A percentile compares a stretch with the other conserved stretches of the same genome.
phyloP scores from a whole-genome alignment of 2,113 vertebrate genomes.

The Corapipo altera region DNA sequence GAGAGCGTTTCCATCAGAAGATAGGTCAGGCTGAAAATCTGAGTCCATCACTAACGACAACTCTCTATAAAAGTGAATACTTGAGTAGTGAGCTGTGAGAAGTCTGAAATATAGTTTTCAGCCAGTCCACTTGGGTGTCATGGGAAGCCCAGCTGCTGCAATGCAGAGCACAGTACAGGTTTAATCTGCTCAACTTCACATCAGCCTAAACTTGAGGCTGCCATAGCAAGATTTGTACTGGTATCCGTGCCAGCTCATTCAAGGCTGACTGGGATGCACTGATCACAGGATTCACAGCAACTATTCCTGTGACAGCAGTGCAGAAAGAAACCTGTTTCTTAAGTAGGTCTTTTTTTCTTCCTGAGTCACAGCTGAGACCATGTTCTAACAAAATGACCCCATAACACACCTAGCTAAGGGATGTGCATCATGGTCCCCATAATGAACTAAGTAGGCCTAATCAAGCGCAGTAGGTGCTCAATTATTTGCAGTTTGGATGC shows the following conservation, averaged over 20 bases:
- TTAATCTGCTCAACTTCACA: background rate
- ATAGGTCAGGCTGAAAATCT: background rate
- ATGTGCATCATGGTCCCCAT: background rate
- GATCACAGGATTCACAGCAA: background rate
- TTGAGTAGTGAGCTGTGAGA: background rate
- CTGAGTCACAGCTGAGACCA: background rate
- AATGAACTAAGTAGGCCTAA: background rate
- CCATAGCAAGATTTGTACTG: background rate
- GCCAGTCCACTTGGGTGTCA: fast-evolving
- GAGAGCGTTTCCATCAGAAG: background rate
- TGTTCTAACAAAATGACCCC: background rate
- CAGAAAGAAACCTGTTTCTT: background rate
- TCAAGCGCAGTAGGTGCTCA: background rate
- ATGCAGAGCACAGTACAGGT: background rate
- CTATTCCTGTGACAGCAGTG: background rate
- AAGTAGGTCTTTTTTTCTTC: background rate
- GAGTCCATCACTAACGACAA: background rate
- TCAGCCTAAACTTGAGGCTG: background rate
- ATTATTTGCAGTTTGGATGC: background rate
- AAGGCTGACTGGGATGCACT: background rate
- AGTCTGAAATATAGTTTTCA: background rate
- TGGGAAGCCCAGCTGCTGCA: background rate
- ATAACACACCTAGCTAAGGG: background rate
- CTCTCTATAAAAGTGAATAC: background rate
- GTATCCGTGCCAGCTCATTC: background rate